phyloP scores from a whole-genome alignment of 2,888 invertebrate species.

The Drosophila demipolita region DNA sequence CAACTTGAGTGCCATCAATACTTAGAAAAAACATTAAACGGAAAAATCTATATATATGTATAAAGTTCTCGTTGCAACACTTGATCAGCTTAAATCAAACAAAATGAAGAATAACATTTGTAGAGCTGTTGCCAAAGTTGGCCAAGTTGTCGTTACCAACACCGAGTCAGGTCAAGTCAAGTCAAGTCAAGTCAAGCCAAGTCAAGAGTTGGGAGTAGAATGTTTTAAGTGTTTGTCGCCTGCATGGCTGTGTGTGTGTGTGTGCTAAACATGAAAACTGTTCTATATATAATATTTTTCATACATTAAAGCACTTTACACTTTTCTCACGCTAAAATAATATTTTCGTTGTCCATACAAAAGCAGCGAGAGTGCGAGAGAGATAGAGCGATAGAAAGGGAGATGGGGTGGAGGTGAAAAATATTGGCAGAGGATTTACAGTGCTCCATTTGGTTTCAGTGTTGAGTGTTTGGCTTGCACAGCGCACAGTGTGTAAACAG shows the following conservation, averaged over 20 bases:
- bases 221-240: slow-evolving; percentile 27
- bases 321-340: slow-evolving; percentile 80
- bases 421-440: slow-evolving; percentile 34
- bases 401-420: not conserved
- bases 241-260: slow-evolving; percentile 19
- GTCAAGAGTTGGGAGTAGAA: slow-evolving; percentile 10
- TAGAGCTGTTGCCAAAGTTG: slow-evolving; percentile 53
- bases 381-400: not conserved
- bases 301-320: slow-evolving; percentile 79
- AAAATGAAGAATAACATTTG: slow-evolving; percentile 74
- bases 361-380: not conserved
- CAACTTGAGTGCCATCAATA: slow-evolving; percentile 58
- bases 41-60: not conserved
- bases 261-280: slow-evolving; percentile 18
- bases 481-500: slow-evolving; percentile 68
- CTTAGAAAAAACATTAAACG: slow-evolving; percentile 19
- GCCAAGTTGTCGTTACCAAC: slow-evolving; percentile 48
- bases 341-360: slow-evolving; percentile 58
- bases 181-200: slow-evolving; percentile 16
- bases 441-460: slow-evolving; percentile 49
- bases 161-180: slow-evolving; percentile 43
- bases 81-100: slow-evolving; percentile 80
- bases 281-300: slow-evolving; percentile 63
- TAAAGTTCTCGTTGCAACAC: slow-evolving; percentile 47
- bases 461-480: slow-evolving; percentile 47